Base-by-base conservation (phyloP, 2,888 invertebrate species). In the Pammene aurita region DNA sequence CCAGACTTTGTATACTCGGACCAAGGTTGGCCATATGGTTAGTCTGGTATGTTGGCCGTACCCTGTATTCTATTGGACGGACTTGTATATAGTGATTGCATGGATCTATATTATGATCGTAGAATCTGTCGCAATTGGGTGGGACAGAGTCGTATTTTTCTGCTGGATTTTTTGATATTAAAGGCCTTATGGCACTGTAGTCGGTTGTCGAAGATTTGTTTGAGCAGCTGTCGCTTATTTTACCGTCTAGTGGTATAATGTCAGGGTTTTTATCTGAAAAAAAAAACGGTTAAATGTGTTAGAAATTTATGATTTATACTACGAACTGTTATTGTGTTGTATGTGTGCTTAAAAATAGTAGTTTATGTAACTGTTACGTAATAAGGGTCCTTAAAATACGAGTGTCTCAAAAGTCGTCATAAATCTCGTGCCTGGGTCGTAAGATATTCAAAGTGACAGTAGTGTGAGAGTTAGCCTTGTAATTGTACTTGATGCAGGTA, bases 211-310 rank as follows among this genome's bases (percentile, higher is more conserved):
- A 90, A 0, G 91, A 91, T 75, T 90, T 91, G 78, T 90, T 90
- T 0, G 92, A 91, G 65, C 90, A 90, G 71, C 83, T 91, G 77
- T 93, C 92, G 62, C 87, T 90, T 76, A 90, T 87, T 84, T 93
- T 93, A 0, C 91, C 90, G 73, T 93, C 92, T 54, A 93, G 73
- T 0, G 92, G 92, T 73, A 93, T 92, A 70, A 92, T 93, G 75
- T 93, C 93, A 0, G 93, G 93, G 71, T 93, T 93, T 82, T 93
- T 93, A 71, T 93, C 93, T 91, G 88, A 5, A 83, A 82, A 26
- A 67, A 71, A 55, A 54, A 54, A 38, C 26, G 2, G n/a, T n/a
- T n/a, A n/a, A 26, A 26, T 26, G 26, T 26, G 26, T 26, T 26
- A 26, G 26, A 26, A 2, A 26, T 26, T 26, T 26, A n/a, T n/a